Percentiles rank a stretch among this genome's conserved stretches.
These are phyloP conservation scores for Oncopodura yosiiana DNA, from an alignment of 1,140 invertebrate genomes.

Conservation along the genomic window DNA sequence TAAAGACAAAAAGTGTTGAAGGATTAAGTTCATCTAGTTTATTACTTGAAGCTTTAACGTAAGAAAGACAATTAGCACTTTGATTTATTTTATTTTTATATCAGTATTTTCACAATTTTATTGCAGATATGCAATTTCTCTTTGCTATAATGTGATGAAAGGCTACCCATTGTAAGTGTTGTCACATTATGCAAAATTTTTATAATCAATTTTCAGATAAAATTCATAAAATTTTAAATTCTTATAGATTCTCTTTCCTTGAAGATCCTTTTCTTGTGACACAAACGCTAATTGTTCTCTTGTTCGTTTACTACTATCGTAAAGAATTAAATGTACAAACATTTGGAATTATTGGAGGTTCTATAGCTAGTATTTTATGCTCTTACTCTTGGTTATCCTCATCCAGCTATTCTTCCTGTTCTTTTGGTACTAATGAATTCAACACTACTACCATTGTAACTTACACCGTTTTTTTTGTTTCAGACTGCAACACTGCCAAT, in stretches of 20 bases:
- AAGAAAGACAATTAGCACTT: conserved; percentile 5
- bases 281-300: conserved; percentile 21
- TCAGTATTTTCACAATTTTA: not conserved
- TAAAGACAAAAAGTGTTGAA: conserved; percentile 18
- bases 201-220: too few relatives aligned
- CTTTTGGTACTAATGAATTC: conserved; percentile 10
- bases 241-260: conserved; percentile 13
- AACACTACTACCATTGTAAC: not conserved
- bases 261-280: conserved; percentile 26
- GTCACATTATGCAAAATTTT: too few relatives aligned
- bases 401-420: conserved; percentile 11
- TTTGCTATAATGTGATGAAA: conserved; percentile 24
- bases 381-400: conserved; percentile 14
- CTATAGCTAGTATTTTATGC: conserved; percentile 14
- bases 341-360: conserved; percentile 10
- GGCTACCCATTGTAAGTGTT: conserved; percentile 22
- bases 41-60: conserved; percentile 20
- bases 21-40: conserved; percentile 16
- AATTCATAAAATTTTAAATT: too few relatives aligned
- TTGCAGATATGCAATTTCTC: conserved; percentile 23
- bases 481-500: conserved; percentile 26
- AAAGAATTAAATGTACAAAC: conserved; percentile 3
- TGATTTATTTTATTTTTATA: not conserved
- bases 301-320: conserved; percentile 22
- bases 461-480: not conserved